Base-by-base conservation (phyloP, 2,797 vertebrate species). In the Ispidina lecontei region DNA sequence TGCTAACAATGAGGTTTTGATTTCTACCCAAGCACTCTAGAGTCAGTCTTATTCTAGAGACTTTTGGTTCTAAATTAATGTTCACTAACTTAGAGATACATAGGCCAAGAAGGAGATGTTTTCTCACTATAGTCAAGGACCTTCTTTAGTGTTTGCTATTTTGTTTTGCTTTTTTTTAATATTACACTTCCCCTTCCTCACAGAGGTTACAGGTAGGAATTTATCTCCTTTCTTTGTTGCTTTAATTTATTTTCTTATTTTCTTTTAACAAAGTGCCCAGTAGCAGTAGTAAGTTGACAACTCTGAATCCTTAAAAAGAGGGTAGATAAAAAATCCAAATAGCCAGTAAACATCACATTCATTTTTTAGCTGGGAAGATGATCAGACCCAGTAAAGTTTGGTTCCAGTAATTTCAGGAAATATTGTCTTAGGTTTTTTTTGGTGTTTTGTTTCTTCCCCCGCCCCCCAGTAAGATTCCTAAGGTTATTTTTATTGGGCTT, bases 1-100 rank as follows among this genome's bases (percentile, higher is more conserved):
- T 54, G 25, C 13, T 84, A 84, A 54, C 41, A 91, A 58, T 9
- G 28, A 69, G 39, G 12, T 55, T 91, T 93, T 86, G 73, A 58
- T 83, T 85, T 91, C 70, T 77, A 62, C 46, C 69, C 55, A 72
- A 22, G 69, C 46, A 52, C 11, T 78, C 23, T 35, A 33, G 19
- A 89, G 20, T 39, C 37, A 59, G 31, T 80, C 39, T 73, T 85
- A 51, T 54, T 72, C 43, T 89, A 62, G 16, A 74, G 20, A 73
- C 31, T 37, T 89, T 46, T 49, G 2, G 6, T 62, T 68, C 1
- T 1, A 93, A 89, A 65, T 39, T 68, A 10, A 7, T 14, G 10
- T 46, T 92, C 10, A 31, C 74, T 85, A 49, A 7, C 1, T 0
- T 17, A 59, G 49, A 56, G 10, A 65, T 31, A 52, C 7, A 63